A percentile compares a stretch with the other conserved stretches of the same genome.
Conservation (phyloP, 1,140 invertebrate genomes). For the Monomorium pharaonis region DNA sequence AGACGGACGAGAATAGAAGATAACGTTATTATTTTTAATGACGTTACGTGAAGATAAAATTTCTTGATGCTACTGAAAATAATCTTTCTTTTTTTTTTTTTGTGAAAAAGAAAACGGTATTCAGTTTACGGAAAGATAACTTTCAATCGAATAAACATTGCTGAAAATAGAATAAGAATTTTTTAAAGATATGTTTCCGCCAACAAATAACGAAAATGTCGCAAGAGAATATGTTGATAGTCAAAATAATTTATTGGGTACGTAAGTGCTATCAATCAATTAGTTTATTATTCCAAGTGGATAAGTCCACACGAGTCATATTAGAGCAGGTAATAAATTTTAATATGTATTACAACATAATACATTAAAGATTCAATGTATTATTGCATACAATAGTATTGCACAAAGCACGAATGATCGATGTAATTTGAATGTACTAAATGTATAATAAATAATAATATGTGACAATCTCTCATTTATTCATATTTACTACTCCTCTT, state of each 20-base stretch:
- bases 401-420: slow-evolving; percentile 1
- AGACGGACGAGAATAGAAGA: slow-evolving; percentile 9
- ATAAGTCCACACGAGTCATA: slow-evolving; percentile 46
- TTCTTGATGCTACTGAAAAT: neutral
- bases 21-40: neutral
- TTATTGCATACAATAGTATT: slow-evolving; percentile 2
- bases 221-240: slow-evolving; percentile 14
- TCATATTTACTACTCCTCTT: neutral
- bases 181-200: neutral
- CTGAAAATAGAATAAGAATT: neutral
- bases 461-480: neutral
- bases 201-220: neutral
- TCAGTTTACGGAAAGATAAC: neutral
- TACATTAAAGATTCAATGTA: slow-evolving; percentile 10
- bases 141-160: neutral
- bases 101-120: neutral
- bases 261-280: neutral
- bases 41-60: neutral
- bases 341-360: neutral
- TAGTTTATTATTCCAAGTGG: slow-evolving; percentile 35
- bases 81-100: neutral
- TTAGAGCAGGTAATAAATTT: slow-evolving; percentile 38
- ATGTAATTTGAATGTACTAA: slow-evolving; percentile 16
- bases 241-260: slow-evolving; percentile 34
- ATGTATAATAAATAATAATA: slow-evolving; percentile 40